These are phyloP conservation scores for Stenodema calcarata DNA, from an alignment of 2,888 invertebrate genomes.

Conservation along the genomic window DNA sequence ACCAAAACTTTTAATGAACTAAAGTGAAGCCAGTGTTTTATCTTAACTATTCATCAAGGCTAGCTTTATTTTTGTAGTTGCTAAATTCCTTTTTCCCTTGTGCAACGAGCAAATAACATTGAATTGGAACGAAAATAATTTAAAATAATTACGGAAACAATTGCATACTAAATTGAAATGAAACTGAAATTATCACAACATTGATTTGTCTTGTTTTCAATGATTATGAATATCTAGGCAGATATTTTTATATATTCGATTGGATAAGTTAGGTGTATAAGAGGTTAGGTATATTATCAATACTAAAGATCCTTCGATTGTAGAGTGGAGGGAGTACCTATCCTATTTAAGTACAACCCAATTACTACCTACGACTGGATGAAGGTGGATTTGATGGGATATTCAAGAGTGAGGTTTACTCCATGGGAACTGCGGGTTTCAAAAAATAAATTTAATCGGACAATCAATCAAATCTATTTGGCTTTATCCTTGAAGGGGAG, in stretches of 20 bases:
- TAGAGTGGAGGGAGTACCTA: not conserved
- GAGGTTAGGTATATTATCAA: not conserved
- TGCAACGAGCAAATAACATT: not conserved
- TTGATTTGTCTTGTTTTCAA: slow-evolving; percentile 55
- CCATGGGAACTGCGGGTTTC: too few relatives aligned
- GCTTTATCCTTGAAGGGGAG: too few relatives aligned
- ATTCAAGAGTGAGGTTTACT: too few relatives aligned
- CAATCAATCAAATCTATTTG: too few relatives aligned
- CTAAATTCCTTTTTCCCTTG: not conserved
- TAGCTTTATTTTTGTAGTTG: not conserved
- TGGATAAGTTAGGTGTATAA: not conserved
- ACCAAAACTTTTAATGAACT: not conserved
- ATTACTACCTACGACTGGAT: too few relatives aligned
- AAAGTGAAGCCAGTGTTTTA: not conserved
- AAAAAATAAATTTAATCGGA: too few relatives aligned
- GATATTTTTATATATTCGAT: not conserved
- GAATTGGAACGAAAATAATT: not conserved
- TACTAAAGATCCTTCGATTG: not conserved
- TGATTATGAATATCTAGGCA: slow-evolving; percentile 51
- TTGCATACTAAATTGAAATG: not conserved
- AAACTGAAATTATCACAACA: slow-evolving; percentile 49
- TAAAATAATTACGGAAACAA: not conserved
- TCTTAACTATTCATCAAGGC: not conserved
- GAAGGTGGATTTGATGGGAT: too few relatives aligned
- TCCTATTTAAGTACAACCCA: too few relatives aligned